These are phyloP conservation scores for Amphiprion clarkii DNA, from an alignment of 2,797 vertebrate species.

Conservation along the genomic window DNA sequence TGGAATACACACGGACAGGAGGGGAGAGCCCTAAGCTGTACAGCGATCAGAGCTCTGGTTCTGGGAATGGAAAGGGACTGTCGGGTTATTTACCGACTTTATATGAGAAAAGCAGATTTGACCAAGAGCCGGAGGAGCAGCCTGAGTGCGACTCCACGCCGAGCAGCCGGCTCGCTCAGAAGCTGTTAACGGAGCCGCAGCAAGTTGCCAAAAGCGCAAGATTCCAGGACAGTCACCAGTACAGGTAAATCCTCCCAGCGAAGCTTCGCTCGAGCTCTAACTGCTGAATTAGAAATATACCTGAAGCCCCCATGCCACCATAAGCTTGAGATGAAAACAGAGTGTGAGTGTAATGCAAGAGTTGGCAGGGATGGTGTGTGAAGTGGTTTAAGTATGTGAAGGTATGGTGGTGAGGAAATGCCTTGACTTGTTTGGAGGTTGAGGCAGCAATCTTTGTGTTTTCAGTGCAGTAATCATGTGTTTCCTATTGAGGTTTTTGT, in stretches of 20 bases:
- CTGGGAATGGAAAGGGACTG: conserved; percentile 89
- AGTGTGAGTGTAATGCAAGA: conserved; percentile 65
- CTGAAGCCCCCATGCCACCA: conserved; percentile 57
- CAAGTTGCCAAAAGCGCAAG: conserved; percentile 84
- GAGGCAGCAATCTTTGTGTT: conserved; percentile 64
- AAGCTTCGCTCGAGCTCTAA: conserved; percentile 54
- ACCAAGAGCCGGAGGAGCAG: conserved; percentile 85
- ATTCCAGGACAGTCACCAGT: conserved; percentile 91
- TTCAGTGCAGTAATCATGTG: conserved; percentile 57
- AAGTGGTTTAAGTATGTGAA: conserved; percentile 63
- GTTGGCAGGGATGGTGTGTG: conserved; percentile 67
- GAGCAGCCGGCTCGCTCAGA: conserved; percentile 89
- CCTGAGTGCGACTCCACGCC: conserved; percentile 82
- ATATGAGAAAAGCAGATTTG: conserved; percentile 94
- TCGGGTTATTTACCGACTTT: conserved; percentile 92
- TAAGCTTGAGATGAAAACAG: conserved; percentile 67
- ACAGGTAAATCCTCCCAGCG: conserved; percentile 89
- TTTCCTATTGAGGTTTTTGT: conserved; percentile 58
- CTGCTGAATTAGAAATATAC: conserved; percentile 78
- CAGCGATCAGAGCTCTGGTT: conserved; percentile 90
- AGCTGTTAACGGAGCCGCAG: conserved; percentile 91
- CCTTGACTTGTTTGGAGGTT: conserved; percentile 61
- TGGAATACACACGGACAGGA: conserved; percentile 95
- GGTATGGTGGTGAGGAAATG: conserved; percentile 59
- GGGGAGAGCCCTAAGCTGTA: conserved; percentile 95